Conservation (phyloP, 2,888 invertebrate species). For the Autographa pulchrina region DNA sequence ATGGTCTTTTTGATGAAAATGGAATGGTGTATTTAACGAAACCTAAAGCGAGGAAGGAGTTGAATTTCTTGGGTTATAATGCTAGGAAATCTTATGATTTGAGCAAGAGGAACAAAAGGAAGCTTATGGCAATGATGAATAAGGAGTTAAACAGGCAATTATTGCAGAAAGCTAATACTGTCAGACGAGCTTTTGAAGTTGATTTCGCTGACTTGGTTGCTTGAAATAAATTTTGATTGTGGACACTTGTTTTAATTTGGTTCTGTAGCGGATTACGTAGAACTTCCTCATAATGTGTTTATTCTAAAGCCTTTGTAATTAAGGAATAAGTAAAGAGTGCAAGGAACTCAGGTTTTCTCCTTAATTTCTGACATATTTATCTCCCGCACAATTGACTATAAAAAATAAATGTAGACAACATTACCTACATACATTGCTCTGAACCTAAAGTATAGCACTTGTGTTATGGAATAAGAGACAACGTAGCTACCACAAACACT, state of each 20-base stretch:
- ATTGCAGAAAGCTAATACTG: not conserved
- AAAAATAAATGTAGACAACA: too few species aligned
- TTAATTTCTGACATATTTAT: too few species aligned
- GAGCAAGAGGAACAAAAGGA: not conserved
- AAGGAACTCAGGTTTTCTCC: too few species aligned
- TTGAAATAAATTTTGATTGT: not conserved
- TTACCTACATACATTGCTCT: too few species aligned
- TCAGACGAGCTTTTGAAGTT: not conserved
- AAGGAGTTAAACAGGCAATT: constrained; percentile 6
- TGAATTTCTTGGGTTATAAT: not conserved
- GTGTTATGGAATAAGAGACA: too few species aligned
- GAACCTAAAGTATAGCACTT: too few species aligned
- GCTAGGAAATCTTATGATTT: constrained; percentile 3
- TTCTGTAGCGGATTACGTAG: not conserved
- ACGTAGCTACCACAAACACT: too few species aligned
- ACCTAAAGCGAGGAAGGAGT: not conserved
- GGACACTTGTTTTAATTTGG: not conserved
- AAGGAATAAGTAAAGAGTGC: too few species aligned
- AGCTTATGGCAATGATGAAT: constrained; percentile 20
- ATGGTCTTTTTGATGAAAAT: not conserved
- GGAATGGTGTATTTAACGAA: not conserved
- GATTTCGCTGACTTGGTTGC: constrained; percentile 16
- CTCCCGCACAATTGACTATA: too few species aligned
- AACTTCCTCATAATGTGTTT: too few species aligned
- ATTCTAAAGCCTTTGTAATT: too few species aligned